Evolutionary conservation across 2,113 vertebrate genomes (phyloP).

Genomic region (Catharus fuscescens): DNA sequence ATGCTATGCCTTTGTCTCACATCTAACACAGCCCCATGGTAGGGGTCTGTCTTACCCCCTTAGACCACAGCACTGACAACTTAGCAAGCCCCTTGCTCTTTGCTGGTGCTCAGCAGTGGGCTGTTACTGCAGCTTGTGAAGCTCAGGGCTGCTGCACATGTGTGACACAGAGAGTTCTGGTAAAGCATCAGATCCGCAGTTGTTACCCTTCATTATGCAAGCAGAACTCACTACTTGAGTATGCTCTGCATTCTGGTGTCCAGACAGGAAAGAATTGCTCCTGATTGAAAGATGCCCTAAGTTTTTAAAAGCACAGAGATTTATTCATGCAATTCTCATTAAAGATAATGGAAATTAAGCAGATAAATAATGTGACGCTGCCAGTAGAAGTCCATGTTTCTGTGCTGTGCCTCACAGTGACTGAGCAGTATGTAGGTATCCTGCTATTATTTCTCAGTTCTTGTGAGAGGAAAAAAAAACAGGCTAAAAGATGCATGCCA

Average conservation of each 20-base stretch:
- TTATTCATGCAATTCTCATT: not conserved
- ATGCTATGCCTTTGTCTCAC: not conserved
- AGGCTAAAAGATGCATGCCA: not conserved
- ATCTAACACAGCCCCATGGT: not conserved
- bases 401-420: not conserved
- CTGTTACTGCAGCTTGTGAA: not conserved
- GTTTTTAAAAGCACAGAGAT: not conserved
- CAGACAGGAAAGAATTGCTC: not conserved
- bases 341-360: not conserved
- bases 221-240: not conserved
- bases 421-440: not conserved
- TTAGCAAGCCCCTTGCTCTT: not conserved
- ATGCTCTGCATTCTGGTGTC: not conserved
- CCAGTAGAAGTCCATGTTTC: not conserved
- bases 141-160: not conserved
- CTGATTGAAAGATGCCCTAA: not conserved
- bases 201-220: not conserved
- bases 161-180: not conserved
- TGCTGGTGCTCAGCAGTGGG: not conserved
- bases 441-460: not conserved
- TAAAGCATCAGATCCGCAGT: not conserved
- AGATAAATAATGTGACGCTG: not conserved
- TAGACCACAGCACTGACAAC: not conserved
- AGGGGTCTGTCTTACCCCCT: not conserved
- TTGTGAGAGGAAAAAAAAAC: not conserved